Percentiles rank a stretch among this genome's conserved stretches.
These are phyloP conservation scores for Platichthys flesus DNA, from an alignment of 2,113 vertebrate genomes.

Conservation along the genomic window DNA sequence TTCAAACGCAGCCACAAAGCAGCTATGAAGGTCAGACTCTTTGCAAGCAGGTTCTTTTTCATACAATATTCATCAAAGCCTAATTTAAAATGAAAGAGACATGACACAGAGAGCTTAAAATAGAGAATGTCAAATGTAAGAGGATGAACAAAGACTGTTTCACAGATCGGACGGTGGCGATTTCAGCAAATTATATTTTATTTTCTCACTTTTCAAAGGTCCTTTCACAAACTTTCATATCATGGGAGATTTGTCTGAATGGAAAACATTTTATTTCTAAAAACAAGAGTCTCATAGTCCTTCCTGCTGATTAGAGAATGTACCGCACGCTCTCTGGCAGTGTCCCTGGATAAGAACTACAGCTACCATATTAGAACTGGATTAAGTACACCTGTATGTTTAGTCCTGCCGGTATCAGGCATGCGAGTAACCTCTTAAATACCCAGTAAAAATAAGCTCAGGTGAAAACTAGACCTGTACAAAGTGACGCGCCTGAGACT, in stretches of 20 bases:
- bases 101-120: slow-evolving; percentile 65
- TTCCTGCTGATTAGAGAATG: slow-evolving; percentile 31
- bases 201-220: slow-evolving; percentile 15
- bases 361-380: slow-evolving; percentile 29
- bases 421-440: slow-evolving; percentile 33
- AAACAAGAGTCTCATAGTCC: slow-evolving; percentile 3
- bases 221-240: slow-evolving; percentile 12
- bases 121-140: slow-evolving; percentile 62
- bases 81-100: slow-evolving; percentile 77
- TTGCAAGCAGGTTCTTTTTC: slow-evolving; percentile 69
- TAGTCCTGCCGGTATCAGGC: slow-evolving; percentile 1
- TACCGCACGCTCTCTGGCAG: slow-evolving; percentile 11
- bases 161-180: slow-evolving; percentile 18
- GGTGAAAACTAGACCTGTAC: slow-evolving; percentile 52
- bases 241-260: slow-evolving; percentile 3
- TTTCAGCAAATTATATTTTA: slow-evolving; percentile 9
- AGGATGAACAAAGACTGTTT: slow-evolving; percentile 55
- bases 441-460: slow-evolving; percentile 48
- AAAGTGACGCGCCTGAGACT: slow-evolving; percentile 45
- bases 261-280: slow-evolving; percentile 16
- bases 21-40: slow-evolving; percentile 74
- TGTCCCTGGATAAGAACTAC: slow-evolving; percentile 26
- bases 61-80: slow-evolving; percentile 81
- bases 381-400: slow-evolving; percentile 49
- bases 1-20: slow-evolving; percentile 68